A percentile compares a stretch with the other conserved stretches of the same genome.
phyloP scores from a whole-genome alignment of 1,140 invertebrate species.

The Zaprionus taronus region DNA sequence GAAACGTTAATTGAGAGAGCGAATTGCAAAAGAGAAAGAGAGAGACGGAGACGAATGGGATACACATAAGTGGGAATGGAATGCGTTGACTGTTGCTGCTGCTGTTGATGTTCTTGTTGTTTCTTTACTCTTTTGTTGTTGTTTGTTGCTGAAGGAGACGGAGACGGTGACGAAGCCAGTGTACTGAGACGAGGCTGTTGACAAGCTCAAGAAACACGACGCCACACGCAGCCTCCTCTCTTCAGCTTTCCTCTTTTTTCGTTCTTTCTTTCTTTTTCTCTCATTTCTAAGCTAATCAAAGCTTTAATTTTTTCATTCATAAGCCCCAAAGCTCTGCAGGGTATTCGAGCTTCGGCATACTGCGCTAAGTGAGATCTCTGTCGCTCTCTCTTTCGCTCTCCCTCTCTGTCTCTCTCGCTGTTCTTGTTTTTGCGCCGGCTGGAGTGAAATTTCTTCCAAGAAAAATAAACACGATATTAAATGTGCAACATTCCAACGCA shows the following conservation, averaged over 20 bases:
- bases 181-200: not conserved
- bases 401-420: conserved; percentile 5
- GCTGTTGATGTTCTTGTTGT: conserved; percentile 16
- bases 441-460: conserved; percentile 81
- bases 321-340: conserved; percentile 13
- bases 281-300: not conserved
- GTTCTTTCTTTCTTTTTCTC: not conserved
- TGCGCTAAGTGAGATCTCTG: not conserved
- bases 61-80: conserved; percentile 35
- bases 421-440: conserved; percentile 41
- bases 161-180: not conserved
- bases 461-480: conserved; percentile 82
- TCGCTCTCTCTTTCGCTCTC: conserved; percentile 1
- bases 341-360: conserved; percentile 10
- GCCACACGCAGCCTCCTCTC: not conserved
- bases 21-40: conserved; percentile 1
- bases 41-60: not conserved
- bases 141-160: not conserved
- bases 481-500: conserved; percentile 73
- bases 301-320: conserved; percentile 25
- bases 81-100: conserved; percentile 21
- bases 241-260: not conserved
- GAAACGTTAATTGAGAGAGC: conserved; percentile 4
- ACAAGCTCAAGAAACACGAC: conserved; percentile 7
- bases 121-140: not conserved